Evolutionary conservation across 2,113 vertebrate genomes (phyloP), one percentile per base, ranked within the genome.

Genomic region (Glaucidium brasilianum): DNA sequence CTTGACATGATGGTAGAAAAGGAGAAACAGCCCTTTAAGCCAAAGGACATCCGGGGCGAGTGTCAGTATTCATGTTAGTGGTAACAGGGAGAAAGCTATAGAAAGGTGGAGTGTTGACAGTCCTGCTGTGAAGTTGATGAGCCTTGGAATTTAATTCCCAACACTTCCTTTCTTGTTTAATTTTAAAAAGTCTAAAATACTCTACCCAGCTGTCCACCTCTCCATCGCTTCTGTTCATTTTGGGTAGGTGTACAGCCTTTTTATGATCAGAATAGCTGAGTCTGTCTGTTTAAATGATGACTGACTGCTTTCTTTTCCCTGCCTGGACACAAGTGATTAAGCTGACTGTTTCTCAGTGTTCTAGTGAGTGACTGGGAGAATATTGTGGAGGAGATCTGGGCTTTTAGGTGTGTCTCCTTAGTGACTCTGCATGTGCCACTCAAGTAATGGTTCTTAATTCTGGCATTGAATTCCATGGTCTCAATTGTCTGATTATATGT

Each of bases 11-110:
- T 0, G 2, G 22, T 52, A 47, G 35, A 16, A 72, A 56, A 37
- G 39, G 52, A 86, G 82, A 74, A 71, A 13, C 15, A 84, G 60
- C 32, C 49, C 16, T 30, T 68, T 37, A 64, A 55, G 35, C 9
- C 1, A 0, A 39, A 85, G 50, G 71, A 43, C 16, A 0, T 3
- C n/a, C 0, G 0, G 17, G 55, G 8, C 1, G 3, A 45, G 17
- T 6, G n/a, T 79, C 41, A 15, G 26, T 39, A 25, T 81, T 50
- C 4, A 1, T 53, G 30, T 67, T 49, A 14, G 23, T 22, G n/a
- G 8, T 77, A 71, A 17, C 2, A 12, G 35, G 13, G 17, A 49
- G 63, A 66, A 77, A 73, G 55, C n/a, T 11, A n/a, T 43, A 17
- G 49, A 37, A 69, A 63, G 13, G 19, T 71, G 30, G 11, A 47